These are phyloP conservation scores for Cladorhizidae sp. DNA, from an alignment of 37 sponge, comb jelly and placozoan species.

Conservation along the genomic window DNA sequence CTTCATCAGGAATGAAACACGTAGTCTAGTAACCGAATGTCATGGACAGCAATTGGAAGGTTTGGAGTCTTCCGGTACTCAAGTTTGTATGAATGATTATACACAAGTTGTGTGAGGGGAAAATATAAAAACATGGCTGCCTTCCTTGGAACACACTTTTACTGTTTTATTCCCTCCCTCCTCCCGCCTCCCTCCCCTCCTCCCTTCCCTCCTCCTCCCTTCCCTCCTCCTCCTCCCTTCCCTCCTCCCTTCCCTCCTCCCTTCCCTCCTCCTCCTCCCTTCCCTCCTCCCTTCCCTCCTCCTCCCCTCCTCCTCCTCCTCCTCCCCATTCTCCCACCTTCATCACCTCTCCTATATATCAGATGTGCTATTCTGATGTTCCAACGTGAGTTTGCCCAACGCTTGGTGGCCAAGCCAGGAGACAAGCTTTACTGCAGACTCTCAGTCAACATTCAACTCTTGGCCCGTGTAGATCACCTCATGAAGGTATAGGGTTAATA, in stretches of 20 bases:
- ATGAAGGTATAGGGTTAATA: conserved; percentile 80
- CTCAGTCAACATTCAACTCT: conserved; percentile 92
- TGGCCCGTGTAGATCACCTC: conserved; percentile 94
- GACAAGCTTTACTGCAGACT: conserved; percentile 97
- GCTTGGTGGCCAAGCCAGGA: conserved; percentile 93
- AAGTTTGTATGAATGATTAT: too few relatives aligned
- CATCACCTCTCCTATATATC: conserved; percentile 55
- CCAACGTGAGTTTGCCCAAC: conserved; percentile 96
- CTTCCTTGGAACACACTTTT: too few relatives aligned
- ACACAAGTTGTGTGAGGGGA: too few relatives aligned
- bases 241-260: neutral
- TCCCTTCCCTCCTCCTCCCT: neutral
- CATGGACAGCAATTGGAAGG: too few relatives aligned
- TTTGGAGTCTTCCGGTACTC: too few relatives aligned
- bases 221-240: neutral
- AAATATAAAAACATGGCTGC: too few relatives aligned
- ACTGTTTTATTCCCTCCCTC: too few relatives aligned
- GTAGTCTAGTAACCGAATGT: too few relatives aligned
- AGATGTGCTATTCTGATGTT: conserved; percentile 95
- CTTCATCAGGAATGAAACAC: too few relatives aligned
- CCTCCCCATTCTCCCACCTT: conserved; percentile 85
- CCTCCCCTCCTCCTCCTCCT: conserved; percentile 94
- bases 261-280: neutral
- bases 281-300: conserved; percentile 86
- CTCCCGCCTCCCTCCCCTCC: too few relatives aligned